Conservation (phyloP, 2,113 vertebrate species). For the Entosphenus tridentatus region DNA sequence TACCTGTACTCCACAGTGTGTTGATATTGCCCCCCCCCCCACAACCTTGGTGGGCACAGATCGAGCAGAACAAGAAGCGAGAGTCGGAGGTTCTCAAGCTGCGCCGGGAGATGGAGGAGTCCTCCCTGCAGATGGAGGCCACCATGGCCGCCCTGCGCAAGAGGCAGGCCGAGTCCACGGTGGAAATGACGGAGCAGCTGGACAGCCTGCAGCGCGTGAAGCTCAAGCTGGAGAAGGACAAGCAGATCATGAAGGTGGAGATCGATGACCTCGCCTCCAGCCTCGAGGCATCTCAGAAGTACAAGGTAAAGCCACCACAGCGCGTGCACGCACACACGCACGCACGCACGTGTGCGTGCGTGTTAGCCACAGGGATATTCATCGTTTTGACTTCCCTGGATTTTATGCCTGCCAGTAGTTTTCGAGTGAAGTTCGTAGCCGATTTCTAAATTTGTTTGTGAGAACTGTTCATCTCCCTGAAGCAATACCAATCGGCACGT, state of each 20-base stretch:
- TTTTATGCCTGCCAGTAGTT: neutral
- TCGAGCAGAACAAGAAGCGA: slow-evolving; percentile 36
- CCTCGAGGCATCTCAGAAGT: slow-evolving; percentile 29
- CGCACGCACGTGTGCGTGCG: neutral
- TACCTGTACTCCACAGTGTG: too few relatives aligned
- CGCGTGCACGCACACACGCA: neutral
- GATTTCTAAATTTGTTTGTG: too few relatives aligned
- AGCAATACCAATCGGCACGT: too few relatives aligned
- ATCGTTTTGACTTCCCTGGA: neutral
- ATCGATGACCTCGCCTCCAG: slow-evolving; percentile 27
- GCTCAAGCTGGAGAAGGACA: slow-evolving; percentile 39
- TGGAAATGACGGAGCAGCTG: slow-evolving; percentile 31
- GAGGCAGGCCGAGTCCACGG: slow-evolving; percentile 22
- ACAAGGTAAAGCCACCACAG: slow-evolving; percentile 18
- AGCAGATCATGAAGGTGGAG: slow-evolving; percentile 32
- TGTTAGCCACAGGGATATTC: neutral
- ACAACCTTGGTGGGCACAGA: slow-evolving; percentile 14
- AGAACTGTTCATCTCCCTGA: too few relatives aligned
- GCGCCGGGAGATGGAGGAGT: slow-evolving; percentile 34
- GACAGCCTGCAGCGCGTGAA: slow-evolving; percentile 30
- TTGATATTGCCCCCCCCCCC: too few relatives aligned
- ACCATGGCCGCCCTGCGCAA: slow-evolving; percentile 22
- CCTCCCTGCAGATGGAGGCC: slow-evolving; percentile 24
- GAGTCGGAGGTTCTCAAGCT: slow-evolving; percentile 32
- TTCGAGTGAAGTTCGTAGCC: too few relatives aligned